Conservation (phyloP, 2,888 invertebrate genomes). For the Phragmatobia fuliginosa region DNA sequence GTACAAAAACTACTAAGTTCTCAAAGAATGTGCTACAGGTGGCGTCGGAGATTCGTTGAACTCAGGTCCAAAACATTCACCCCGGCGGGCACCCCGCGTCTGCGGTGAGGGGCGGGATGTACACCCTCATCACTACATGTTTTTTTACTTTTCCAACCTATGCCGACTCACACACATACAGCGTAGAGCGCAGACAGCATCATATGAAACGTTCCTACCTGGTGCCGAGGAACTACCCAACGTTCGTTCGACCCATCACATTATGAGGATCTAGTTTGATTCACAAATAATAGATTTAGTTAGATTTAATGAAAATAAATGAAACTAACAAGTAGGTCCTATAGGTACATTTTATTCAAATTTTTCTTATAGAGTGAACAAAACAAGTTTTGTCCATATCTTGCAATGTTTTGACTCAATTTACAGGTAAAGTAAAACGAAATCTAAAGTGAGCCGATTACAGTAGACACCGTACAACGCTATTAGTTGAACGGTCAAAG, state of each 20-base stretch:
- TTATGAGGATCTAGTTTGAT: conserved; percentile 59
- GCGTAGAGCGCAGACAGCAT: conserved; percentile 52
- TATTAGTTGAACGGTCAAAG: conserved; percentile 53
- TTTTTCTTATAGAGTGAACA: not conserved
- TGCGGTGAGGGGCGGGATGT: conserved; percentile 43
- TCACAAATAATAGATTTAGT: conserved; percentile 46
- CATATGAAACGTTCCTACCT: conserved; percentile 59
- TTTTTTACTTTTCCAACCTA: conserved; percentile 62
- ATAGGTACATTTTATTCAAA: not conserved
- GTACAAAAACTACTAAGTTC: conserved; percentile 4
- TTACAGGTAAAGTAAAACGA: conserved; percentile 11
- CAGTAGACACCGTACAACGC: conserved; percentile 41
- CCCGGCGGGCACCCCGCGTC: conserved; percentile 49
- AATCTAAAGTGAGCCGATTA: conserved; percentile 11
- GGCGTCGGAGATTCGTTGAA: conserved; percentile 72
- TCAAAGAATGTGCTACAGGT: conserved; percentile 59
- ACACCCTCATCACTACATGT: conserved; percentile 68
- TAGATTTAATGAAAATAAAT: conserved; percentile 34
- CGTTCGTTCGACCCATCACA: conserved; percentile 70
- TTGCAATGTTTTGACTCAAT: not conserved
- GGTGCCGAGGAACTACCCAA: conserved; percentile 68
- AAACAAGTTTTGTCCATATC: not conserved
- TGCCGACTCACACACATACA: conserved; percentile 50
- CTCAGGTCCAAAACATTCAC: conserved; percentile 70
- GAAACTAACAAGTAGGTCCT: not conserved